Evolutionary conservation across 2,888 invertebrate species (phyloP), one percentile per base, ranked within the genome.

Genomic region (Limenitis camilla): DNA sequence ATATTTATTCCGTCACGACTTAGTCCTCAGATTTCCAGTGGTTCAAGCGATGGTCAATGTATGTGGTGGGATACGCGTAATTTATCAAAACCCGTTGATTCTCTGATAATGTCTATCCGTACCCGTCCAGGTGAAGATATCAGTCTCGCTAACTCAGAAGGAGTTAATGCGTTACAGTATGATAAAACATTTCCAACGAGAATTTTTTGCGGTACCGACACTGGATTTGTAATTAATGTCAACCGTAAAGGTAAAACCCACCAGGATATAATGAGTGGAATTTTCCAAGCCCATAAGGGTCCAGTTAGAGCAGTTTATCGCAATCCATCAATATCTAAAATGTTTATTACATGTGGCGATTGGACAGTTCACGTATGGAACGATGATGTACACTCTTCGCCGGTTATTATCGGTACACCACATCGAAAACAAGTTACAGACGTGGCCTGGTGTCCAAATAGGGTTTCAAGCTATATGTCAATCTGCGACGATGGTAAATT

Each of bases 61-160:
- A 77, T 88, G 65, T 91, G 90, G 89, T 92, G 93, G 92, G 93
- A 93, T 73, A 80, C 87, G 2, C 80, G 92, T 8, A 89, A 91
- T 66, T 68, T 92, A 44, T 78, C 81, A 6, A 74, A 81, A 61
- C 91, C 91, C 5, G 77, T 81, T 11, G 91, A 92, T 63, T 81
- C 78, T 45, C 71, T 93, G 10, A 70, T 90, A 11, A 79, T 93
- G 50, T 91, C 92, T 64, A 82, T 92, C 9, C 80, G 83, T 5
- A 33, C 58, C 43, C 64, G 70, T 39, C 86, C 88, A 53, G 85
- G 85, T 30, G 88, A 90, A 59, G 61, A 66, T 5, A 69, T 77
- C 46, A 89, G 61, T 78, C 88, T 69, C 71, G 67, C 73, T 35
- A 81, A 89, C 52, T 75, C 91, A 5, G 89, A 91, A 61, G 91